A percentile compares a stretch with the other conserved stretches of the same genome.
These are phyloP conservation scores for Apocrypta bakeri DNA, from an alignment of 1,140 invertebrate species.

Conservation along the genomic window DNA sequence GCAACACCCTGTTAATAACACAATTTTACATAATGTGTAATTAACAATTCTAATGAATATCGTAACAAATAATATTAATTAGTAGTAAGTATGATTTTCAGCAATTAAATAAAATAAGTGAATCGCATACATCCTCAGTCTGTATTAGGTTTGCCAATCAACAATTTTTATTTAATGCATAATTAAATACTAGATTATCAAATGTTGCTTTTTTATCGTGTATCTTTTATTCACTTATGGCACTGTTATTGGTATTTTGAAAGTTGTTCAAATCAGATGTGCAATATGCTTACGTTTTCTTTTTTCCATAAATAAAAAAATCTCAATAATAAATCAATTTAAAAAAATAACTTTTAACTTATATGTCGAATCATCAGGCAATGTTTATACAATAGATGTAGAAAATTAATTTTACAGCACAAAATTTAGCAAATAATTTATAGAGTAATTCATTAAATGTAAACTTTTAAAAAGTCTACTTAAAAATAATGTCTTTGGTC, in stretches of 20 bases:
- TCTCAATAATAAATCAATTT: conserved; percentile 16
- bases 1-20: conserved; percentile 45
- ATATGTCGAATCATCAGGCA: neutral
- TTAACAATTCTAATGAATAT: conserved; percentile 38
- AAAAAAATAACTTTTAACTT: conserved; percentile 27
- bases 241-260: conserved; percentile 49
- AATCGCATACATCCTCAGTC: conserved; percentile 27
- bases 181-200: conserved; percentile 36
- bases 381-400: conserved; percentile 3
- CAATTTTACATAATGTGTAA: conserved; percentile 27
- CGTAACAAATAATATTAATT: conserved; percentile 26
- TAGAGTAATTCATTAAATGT: conserved; percentile 56
- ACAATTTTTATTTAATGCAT: conserved; percentile 4
- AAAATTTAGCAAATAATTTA: conserved; percentile 55
- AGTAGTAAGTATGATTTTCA: conserved; percentile 11
- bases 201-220: conserved; percentile 28
- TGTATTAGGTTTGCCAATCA: conserved; percentile 40
- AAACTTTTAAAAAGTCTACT: conserved; percentile 61
- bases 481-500: conserved; percentile 73
- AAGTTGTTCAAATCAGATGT: conserved; percentile 46
- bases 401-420: conserved; percentile 50
- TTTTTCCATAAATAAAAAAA: conserved; percentile 22
- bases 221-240: conserved; percentile 50
- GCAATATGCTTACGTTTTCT: conserved; percentile 32
- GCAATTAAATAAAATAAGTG: conserved; percentile 21